A percentile compares a stretch with the other conserved stretches of the same genome.
Evolutionary conservation across 2,113 vertebrate species (phyloP).

Genomic region (Microcebus murinus): DNA sequence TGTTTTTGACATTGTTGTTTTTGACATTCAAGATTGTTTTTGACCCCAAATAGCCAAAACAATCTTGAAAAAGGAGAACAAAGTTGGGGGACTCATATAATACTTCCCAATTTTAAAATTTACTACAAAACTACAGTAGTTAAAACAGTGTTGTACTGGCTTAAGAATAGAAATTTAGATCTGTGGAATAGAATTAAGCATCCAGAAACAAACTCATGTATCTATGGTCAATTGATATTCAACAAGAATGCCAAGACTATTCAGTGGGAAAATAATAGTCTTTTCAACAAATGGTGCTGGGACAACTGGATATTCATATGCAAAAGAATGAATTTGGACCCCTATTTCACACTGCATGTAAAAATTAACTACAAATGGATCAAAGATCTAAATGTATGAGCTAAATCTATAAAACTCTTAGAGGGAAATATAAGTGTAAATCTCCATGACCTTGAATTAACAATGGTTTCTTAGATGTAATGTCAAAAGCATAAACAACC

Average conservation of each 20-base stretch:
- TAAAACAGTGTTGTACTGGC: background rate
- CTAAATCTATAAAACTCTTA: background rate
- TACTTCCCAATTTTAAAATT: background rate
- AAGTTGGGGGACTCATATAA: background rate
- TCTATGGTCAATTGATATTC: background rate
- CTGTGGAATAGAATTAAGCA: background rate
- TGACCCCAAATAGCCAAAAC: background rate
- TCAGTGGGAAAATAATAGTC: background rate
- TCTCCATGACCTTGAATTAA: background rate
- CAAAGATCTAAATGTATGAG: background rate
- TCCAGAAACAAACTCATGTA: background rate
- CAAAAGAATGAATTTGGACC: background rate
- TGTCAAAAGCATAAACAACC: background rate
- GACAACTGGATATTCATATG: background rate
- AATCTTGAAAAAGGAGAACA: background rate
- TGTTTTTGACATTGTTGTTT: too few species aligned
- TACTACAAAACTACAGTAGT: background rate
- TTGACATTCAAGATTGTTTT: too few species aligned
- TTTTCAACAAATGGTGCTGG: background rate
- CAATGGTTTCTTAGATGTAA: background rate
- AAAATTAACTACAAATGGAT: background rate
- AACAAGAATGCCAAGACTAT: background rate
- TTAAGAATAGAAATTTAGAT: background rate
- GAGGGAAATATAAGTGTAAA: background rate
- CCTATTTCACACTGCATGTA: background rate